A percentile compares a stretch with the other conserved stretches of the same genome.
Evolutionary conservation across 2,797 vertebrate genomes (phyloP).

Genomic region (Columba guinea): DNA sequence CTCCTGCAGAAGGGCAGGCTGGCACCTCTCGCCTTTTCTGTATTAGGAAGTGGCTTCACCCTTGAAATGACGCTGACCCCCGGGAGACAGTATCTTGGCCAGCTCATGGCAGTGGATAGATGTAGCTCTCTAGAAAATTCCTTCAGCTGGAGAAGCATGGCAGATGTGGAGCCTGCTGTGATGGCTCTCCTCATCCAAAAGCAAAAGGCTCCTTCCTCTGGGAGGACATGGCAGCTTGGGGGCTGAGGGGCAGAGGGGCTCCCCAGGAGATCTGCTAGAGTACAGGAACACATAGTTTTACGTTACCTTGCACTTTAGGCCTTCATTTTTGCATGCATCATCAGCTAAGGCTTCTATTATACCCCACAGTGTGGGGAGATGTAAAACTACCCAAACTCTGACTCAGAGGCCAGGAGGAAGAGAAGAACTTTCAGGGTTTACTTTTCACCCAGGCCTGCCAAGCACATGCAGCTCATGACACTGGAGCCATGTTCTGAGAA

Average conservation of each 20-base stretch:
- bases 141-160: not conserved
- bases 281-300: not conserved
- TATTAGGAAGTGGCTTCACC: not conserved
- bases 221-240: not conserved
- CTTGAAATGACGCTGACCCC: not conserved
- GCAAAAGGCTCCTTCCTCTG: not conserved
- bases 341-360: not conserved
- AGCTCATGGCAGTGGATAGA: not conserved
- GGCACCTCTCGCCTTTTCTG: not conserved
- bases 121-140: not conserved
- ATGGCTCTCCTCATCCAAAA: not conserved
- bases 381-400: not conserved
- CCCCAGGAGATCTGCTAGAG: not conserved
- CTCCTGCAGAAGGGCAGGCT: not conserved
- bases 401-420: not conserved
- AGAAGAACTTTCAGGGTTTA: not conserved
- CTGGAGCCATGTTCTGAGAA: not conserved
- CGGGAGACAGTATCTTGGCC: not conserved
- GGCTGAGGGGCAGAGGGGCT: not conserved
- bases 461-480: fast-evolving
- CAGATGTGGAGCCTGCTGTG: not conserved
- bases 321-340: not conserved
- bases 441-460: not conserved
- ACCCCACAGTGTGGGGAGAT: fast-evolving
- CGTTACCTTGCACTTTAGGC: not conserved